phyloP scores from a whole-genome alignment of 2,797 vertebrate genomes.

The Gouania willdenowi region DNA sequence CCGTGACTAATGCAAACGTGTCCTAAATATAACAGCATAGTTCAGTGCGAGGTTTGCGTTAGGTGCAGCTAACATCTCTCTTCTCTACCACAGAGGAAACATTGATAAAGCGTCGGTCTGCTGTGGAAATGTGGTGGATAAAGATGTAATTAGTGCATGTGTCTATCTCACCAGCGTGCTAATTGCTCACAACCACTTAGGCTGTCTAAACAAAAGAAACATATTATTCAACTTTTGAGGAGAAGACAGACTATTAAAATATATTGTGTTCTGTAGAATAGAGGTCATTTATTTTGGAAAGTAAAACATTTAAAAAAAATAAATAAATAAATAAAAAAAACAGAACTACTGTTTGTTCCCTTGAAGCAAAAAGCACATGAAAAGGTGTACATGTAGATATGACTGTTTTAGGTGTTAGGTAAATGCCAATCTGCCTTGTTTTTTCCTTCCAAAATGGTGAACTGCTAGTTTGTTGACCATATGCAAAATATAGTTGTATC shows the following conservation, averaged over 20 bases:
- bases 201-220: conserved; percentile 64
- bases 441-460: too few species aligned
- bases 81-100: conserved; percentile 10
- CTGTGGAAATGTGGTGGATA: conserved; percentile 39
- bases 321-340: too few species aligned
- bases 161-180: conserved; percentile 61
- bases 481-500: too few species aligned
- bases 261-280: conserved; percentile 37
- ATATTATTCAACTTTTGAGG: conserved; percentile 62
- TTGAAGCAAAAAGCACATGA: too few species aligned
- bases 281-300: conserved; percentile 40
- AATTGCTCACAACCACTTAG: conserved; percentile 65
- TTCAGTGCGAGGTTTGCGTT: conserved; percentile 25
- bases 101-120: conserved; percentile 51
- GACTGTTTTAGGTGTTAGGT: too few species aligned
- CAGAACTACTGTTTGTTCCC: too few species aligned
- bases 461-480: too few species aligned
- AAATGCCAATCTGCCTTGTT: too few species aligned
- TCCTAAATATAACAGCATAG: too few species aligned
- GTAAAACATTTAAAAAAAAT: too few species aligned
- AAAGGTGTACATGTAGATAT: too few species aligned
- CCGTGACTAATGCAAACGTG: too few species aligned
- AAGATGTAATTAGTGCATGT: conserved; percentile 59
- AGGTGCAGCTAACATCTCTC: conserved; percentile 21
- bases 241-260: conserved; percentile 45